Evolutionary conservation across 2,113 vertebrate species (phyloP).

Genomic region (human (Homo sapiens)): GRCh38 chr18:76466001-76466500

Average conservation of each 20-base stretch:
- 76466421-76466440: rapidly evolving
- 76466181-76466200: background rate
- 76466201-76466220: rapidly evolving
- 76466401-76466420: no score
- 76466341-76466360: background rate
- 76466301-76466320: no score
- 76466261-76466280: no score
- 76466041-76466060: rapidly evolving
- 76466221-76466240: background rate
- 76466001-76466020: rapidly evolving
- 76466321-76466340: rapidly evolving
- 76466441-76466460: no score
- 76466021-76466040: rapidly evolving
- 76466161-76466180: background rate
- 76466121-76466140: background rate
- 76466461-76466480: no score
- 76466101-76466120: rapidly evolving
- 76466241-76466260: no score
- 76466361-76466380: background rate
- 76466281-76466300: background rate
- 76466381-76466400: background rate
- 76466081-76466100: background rate
- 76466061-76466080: background rate
- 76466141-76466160: rapidly evolving
- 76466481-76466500: no score